Evolutionary conservation across 2,888 invertebrate genomes (phyloP).

Genomic region (Tolmerus cingulatus): DNA sequence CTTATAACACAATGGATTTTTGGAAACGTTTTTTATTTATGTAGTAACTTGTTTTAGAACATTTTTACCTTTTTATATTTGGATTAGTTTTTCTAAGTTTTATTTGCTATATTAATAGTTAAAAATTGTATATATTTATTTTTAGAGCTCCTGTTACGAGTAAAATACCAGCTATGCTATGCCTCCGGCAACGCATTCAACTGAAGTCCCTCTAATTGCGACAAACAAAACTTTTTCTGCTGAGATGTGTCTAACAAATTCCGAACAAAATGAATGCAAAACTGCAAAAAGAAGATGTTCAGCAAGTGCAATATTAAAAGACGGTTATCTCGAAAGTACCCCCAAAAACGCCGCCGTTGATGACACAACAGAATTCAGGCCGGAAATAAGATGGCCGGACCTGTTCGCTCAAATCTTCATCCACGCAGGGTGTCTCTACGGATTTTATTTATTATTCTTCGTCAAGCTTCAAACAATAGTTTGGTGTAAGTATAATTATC

Average conservation of each 20-base stretch:
- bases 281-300: not conserved
- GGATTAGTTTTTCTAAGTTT: not conserved
- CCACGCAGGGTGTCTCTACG: conserved; percentile 75
- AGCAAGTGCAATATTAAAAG: not conserved
- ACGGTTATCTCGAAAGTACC: not conserved
- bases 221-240: not conserved
- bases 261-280: not conserved
- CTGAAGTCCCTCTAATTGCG: conserved; percentile 11
- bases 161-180: not conserved
- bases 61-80: too few relatives aligned
- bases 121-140: not conserved
- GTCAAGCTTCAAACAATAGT: conserved; percentile 72
- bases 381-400: conserved; percentile 78
- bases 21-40: not conserved
- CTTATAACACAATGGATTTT: not conserved
- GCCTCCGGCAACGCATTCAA: conserved; percentile 42
- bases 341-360: not conserved
- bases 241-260: conserved; percentile 40
- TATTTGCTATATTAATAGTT: not conserved
- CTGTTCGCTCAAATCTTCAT: conserved; percentile 73
- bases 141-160: not conserved
- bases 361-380: conserved; percentile 63
- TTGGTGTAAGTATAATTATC: conserved; percentile 72
- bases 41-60: not conserved
- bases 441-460: conserved; percentile 72